These are phyloP conservation scores for Acleris holmiana DNA, from an alignment of 2,888 invertebrate species.

Conservation along the genomic window DNA sequence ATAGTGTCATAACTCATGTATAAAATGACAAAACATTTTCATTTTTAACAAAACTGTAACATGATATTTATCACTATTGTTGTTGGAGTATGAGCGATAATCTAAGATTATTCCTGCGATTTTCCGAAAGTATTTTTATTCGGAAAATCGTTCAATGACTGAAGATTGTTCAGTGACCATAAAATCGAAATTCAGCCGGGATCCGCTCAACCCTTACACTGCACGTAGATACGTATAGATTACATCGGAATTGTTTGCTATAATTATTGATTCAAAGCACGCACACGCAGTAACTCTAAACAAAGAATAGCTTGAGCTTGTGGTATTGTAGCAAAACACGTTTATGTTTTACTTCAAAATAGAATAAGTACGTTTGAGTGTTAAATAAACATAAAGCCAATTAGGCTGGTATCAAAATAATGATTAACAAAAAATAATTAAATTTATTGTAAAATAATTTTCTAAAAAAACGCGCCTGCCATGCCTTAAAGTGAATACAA, in stretches of 20 bases:
- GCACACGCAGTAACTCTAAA: constrained; percentile 16
- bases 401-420: no score
- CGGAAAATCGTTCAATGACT: constrained; percentile 40
- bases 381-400: no score
- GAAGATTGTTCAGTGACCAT: constrained; percentile 44
- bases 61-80: constrained; percentile 3
- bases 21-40: not conserved
- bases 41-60: no score
- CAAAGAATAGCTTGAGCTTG: constrained; percentile 14
- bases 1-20: not conserved
- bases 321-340: constrained; percentile 20
- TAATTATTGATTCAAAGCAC: constrained; percentile 36
- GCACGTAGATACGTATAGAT: constrained; percentile 35
- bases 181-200: constrained; percentile 44
- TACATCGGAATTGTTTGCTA: constrained; percentile 35
- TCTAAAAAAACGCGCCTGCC: no score
- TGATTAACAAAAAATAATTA: no score
- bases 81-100: not conserved
- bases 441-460: no score
- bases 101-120: constrained; percentile 31
- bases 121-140: constrained; percentile 40
- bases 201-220: constrained; percentile 37
- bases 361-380: no score
- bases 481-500: no score
- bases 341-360: not conserved